Conservation (phyloP, 2,113 vertebrate genomes). For the Ceyx margarethae region DNA sequence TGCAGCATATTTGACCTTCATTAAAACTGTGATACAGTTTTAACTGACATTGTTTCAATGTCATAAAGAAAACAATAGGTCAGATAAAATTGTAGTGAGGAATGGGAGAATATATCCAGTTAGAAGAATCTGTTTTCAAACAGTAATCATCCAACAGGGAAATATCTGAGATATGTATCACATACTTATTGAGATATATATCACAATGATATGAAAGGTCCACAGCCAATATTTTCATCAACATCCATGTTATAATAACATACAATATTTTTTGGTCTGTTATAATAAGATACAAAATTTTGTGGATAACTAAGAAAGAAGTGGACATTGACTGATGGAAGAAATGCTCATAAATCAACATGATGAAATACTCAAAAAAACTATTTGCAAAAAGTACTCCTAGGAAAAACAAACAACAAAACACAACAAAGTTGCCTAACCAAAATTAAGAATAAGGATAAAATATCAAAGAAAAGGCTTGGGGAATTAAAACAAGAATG, state of each 20-base stretch:
- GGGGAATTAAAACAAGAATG: background rate
- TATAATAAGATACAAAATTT: background rate
- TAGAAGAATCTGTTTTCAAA: background rate
- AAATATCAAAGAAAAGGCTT: background rate
- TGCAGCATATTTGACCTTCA: background rate
- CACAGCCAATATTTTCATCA: background rate
- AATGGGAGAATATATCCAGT: background rate
- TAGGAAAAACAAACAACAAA: background rate
- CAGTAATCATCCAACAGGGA: background rate
- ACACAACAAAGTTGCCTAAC: background rate
- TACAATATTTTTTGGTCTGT: background rate
- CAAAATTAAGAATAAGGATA: background rate
- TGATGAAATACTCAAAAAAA: background rate
- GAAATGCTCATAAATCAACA: background rate
- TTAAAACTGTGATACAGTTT: background rate
- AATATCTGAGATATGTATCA: background rate
- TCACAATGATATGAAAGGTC: background rate
- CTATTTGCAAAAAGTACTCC: background rate
- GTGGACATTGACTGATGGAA: background rate
- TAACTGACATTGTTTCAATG: background rate
- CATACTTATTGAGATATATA: background rate
- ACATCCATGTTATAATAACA: background rate
- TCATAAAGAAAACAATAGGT: background rate
- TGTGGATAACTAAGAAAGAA: background rate
- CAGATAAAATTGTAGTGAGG: background rate